Percentiles rank a stretch among this genome's conserved stretches.
Conservation (phyloP, 92 coral and sea anemone species). For the Palythoa heliodiscus region DNA sequence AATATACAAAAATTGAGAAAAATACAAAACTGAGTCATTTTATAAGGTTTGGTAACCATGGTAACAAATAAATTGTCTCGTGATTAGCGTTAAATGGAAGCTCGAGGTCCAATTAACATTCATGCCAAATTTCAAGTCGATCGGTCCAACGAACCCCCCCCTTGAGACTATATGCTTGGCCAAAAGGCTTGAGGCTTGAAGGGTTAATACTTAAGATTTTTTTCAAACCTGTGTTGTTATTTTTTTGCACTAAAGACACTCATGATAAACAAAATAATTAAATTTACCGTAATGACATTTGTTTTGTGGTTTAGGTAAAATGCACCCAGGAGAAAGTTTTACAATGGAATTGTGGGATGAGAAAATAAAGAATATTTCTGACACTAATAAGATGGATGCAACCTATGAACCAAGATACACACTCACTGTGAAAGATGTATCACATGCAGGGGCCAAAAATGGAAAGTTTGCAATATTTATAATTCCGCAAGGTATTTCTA, state of each 20-base stretch:
- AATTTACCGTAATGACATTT: neutral
- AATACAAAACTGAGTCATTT: too few species aligned
- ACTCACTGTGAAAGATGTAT: constrained; percentile 67
- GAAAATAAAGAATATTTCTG: constrained; percentile 2
- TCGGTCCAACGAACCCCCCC: too few species aligned
- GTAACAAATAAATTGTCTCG: neutral
- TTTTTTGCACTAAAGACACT: neutral
- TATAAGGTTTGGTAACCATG: too few species aligned
- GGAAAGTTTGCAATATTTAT: constrained; percentile 94
- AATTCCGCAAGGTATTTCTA: constrained; percentile 87
- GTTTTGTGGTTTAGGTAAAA: neutral
- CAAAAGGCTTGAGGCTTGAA: too few species aligned
- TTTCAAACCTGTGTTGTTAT: too few species aligned
- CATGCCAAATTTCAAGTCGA: too few species aligned
- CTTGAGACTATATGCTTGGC: too few species aligned
- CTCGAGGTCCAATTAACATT: too few species aligned
- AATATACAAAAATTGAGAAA: too few species aligned
- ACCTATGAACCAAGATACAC: constrained; percentile 74
- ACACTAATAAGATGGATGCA: neutral
- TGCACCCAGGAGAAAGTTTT: constrained; percentile 55
- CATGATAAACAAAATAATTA: neutral
- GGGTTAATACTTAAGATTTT: too few species aligned
- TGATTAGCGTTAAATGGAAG: too few species aligned
- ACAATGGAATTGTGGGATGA: constrained; percentile 71
- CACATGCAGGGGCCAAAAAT: constrained; percentile 54